Conservation (phyloP, 37 sponge, comb jelly and placozoan genomes). For the Bolinopsis microptera region DNA sequence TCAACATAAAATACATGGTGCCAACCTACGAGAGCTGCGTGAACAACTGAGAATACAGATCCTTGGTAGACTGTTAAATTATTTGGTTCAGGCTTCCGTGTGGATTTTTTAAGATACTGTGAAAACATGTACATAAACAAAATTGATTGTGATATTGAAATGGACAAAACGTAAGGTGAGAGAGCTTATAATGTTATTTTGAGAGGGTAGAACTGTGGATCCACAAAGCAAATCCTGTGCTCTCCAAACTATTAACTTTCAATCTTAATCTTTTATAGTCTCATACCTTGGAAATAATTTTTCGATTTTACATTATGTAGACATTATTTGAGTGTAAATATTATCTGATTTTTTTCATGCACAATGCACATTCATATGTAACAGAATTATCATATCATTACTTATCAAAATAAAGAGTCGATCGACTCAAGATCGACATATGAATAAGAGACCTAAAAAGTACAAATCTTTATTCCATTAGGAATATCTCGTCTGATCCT, state of each 20-base stretch:
- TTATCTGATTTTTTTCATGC: neutral
- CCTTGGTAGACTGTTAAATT: neutral
- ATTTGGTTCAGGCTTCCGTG: neutral
- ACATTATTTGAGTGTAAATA: neutral
- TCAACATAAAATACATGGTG: conserved; percentile 99
- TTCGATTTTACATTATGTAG: neutral
- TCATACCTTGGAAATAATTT: neutral
- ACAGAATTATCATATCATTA: too few species aligned
- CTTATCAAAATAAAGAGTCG: too few species aligned
- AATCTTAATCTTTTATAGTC: neutral
- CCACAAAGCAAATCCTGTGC: neutral
- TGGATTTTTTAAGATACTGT: neutral
- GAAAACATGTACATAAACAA: neutral
- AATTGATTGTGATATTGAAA: neutral
- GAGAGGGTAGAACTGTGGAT: too few species aligned
- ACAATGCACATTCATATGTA: too few species aligned
- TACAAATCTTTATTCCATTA: too few species aligned
- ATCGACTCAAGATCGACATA: too few species aligned
- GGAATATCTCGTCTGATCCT: too few species aligned
- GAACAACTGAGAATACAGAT: conserved; percentile 71
- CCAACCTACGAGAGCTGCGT: conserved; percentile 97
- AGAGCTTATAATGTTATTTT: too few species aligned
- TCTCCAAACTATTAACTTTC: neutral
- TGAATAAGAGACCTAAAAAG: too few species aligned
- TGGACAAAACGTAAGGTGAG: neutral